Base-by-base conservation (phyloP, 2,888 invertebrate genomes). In the Bimastos eiseni region DNA sequence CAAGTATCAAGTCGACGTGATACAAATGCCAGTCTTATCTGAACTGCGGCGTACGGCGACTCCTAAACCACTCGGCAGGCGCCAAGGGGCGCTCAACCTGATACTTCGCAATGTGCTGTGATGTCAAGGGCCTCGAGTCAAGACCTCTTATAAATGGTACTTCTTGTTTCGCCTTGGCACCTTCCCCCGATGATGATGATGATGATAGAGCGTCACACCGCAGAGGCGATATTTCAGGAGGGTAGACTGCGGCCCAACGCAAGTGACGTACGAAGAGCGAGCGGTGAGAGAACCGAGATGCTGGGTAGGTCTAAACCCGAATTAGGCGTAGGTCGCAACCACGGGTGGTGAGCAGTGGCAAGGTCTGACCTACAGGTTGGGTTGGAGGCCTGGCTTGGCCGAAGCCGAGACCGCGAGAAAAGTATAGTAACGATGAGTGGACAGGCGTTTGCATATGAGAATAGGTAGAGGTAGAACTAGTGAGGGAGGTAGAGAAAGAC, bases 141-240 rank as follows among this genome's bases (percentile, higher is more conserved):
- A 86, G 36, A 37, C 86, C 86, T 86, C 86, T 86, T 86, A 86
- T 37, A 33, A 86, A 11, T 34, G 17, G 8, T 36, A 86, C 84
- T 86, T 33, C 36, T 86, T 86, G 86, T 86, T 86, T 36, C 86
- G 86, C 86, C 86, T 86, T 34, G 30, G 24, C 86, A 33, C 33
- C 36, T 37, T 24, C 36, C 19, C 83, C 21, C 84, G 34, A 24
- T 83, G 36, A 41, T 41, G 41, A 11, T 15, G 41, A n/a, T n/a
- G n/a, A 34, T 55, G 37, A 89, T 49, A 86, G 24, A 83, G 24
- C 37, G 49, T 49, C 70, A n/a, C 11, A 70, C n/a, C 70, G 70
- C 30, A n/a, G 70, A 70, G 70, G 6, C 30, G 70, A 70, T 70
- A 70, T 70, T 17, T 70, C 70, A 70, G n/a, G 70, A 70, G 70